Conservation (phyloP, 2,888 invertebrate species). For the Xestia rhomboidea region DNA sequence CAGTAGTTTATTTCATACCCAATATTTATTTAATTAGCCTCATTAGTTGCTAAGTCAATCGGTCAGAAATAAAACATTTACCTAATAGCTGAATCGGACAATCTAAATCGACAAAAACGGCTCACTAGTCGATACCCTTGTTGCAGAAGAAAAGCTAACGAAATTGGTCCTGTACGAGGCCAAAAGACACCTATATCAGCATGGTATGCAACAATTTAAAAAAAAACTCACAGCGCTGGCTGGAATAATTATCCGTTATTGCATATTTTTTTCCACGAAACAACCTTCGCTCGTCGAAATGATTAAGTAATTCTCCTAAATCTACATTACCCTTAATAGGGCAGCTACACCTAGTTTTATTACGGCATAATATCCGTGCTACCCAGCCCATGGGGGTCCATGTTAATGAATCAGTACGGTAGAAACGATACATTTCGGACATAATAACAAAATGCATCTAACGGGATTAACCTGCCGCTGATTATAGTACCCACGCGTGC, state of each 20-base stretch:
- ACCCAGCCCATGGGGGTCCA: slow-evolving; percentile 33
- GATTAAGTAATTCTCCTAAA: slow-evolving; percentile 7
- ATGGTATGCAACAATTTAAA: too few species aligned
- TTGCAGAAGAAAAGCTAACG: too few species aligned
- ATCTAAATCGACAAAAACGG: neutral
- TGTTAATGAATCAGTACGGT: slow-evolving; percentile 57
- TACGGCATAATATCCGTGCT: slow-evolving; percentile 40
- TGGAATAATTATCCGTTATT: neutral
- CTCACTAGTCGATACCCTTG: neutral
- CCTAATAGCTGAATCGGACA: neutral
- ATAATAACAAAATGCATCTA: slow-evolving; percentile 62
- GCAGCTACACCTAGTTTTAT: slow-evolving; percentile 51
- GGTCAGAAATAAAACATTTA: neutral
- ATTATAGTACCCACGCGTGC: slow-evolving; percentile 63
- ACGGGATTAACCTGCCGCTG: slow-evolving; percentile 68
- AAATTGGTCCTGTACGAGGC: too few species aligned
- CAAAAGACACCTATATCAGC: too few species aligned
- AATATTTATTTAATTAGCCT: neutral
- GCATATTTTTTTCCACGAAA: neutral
- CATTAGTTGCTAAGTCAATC: neutral
- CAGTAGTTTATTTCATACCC: neutral
- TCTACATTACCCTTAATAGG: slow-evolving; percentile 22
- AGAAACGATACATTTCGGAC: slow-evolving; percentile 45
- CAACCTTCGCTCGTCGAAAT: neutral
- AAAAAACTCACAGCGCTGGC: too few species aligned